phyloP scores from a whole-genome alignment of 1,140 invertebrate species.

The Hycleus phaleratus region DNA sequence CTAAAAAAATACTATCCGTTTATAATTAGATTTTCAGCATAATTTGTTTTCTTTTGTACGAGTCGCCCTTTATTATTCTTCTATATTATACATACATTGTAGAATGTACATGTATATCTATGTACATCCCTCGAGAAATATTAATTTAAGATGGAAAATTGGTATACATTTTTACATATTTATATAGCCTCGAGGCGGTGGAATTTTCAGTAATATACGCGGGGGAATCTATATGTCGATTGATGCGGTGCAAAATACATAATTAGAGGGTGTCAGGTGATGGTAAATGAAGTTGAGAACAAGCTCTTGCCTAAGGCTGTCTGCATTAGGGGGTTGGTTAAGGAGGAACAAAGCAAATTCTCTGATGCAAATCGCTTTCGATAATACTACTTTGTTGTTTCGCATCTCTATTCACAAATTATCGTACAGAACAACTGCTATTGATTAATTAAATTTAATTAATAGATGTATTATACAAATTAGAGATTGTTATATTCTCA shows the following conservation, averaged over 20 bases:
- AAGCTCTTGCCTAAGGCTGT: conserved; percentile 12
- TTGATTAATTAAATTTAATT: too few relatives aligned
- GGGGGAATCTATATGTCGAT: conserved; percentile 15
- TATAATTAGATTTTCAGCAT: conserved; percentile 2
- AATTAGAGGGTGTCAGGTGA: conserved; percentile 35
- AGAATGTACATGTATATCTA: too few relatives aligned
- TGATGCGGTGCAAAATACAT: conserved; percentile 31
- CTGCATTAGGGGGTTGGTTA: conserved; percentile 2
- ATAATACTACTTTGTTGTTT: too few relatives aligned
- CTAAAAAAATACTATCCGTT: neutral
- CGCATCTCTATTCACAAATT: too few relatives aligned
- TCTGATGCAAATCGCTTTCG: too few relatives aligned
- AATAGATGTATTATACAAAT: too few relatives aligned
- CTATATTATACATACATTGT: neutral
- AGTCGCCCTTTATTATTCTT: conserved; percentile 6
- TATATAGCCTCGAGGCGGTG: conserved; percentile 18
- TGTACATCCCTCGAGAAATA: conserved; percentile 16
- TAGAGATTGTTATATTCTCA: too few relatives aligned
- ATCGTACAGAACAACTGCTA: too few relatives aligned
- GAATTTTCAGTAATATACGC: neutral
- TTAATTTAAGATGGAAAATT: conserved; percentile 24
- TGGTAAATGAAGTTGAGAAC: conserved; percentile 29
- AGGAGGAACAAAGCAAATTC: conserved; percentile 6
- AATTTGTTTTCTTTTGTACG: neutral
- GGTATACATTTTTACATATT: conserved; percentile 29